A percentile compares a stretch with the other conserved stretches of the same genome.
These are phyloP conservation scores for Anser cygnoides DNA, from an alignment of 2,113 vertebrate species.

Conservation along the genomic window DNA sequence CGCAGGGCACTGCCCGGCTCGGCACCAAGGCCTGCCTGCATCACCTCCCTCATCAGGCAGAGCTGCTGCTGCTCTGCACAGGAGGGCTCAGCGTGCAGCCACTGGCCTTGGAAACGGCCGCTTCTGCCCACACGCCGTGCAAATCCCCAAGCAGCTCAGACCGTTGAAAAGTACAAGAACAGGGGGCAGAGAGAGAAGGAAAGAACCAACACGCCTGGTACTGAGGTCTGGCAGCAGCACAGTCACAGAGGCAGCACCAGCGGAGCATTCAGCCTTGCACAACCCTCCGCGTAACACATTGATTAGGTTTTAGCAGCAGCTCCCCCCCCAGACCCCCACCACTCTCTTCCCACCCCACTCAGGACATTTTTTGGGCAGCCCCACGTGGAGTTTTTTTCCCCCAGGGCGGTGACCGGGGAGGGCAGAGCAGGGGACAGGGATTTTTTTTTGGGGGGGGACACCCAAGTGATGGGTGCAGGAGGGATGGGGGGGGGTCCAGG, in stretches of 20 bases:
- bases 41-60: rapidly evolving
- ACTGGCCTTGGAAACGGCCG: not conserved
- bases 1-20: not conserved
- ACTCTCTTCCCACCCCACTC: not conserved
- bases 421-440: too few relatives aligned
- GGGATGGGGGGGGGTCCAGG: not conserved
- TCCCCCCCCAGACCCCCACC: rapidly evolving
- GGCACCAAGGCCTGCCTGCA: not conserved
- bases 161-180: too few relatives aligned
- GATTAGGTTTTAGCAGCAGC: not conserved
- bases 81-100: not conserved
- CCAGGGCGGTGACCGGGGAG: too few relatives aligned
- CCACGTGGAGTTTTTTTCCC: too few relatives aligned
- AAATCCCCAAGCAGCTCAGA: not conserved
- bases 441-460: not conserved
- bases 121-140: rapidly evolving
- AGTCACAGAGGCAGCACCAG: not conserved
- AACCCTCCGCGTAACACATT: rapidly evolving
- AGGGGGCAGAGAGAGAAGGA: not conserved
- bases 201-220: not conserved
- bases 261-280: not conserved
- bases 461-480: rapidly evolving
- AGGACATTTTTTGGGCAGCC: too few relatives aligned
- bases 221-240: not conserved
- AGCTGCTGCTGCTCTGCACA: not conserved